Percentiles rank a stretch among this genome's conserved stretches.
Evolutionary conservation across 2,797 vertebrate species (phyloP).

Genomic region (Podargus strigoides): DNA sequence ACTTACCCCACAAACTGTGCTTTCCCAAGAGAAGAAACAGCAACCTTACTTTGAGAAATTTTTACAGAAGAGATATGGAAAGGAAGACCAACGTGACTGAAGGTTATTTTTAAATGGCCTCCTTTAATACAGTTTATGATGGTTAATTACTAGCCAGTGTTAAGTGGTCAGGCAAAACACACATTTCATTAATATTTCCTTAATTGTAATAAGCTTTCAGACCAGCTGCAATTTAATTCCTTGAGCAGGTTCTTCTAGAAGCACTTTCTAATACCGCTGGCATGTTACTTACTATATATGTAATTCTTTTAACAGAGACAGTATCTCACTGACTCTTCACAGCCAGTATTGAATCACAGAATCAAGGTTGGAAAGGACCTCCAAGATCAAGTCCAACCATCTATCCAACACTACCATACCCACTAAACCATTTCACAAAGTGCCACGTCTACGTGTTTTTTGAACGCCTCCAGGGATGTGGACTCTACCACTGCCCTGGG

Average conservation of each 20-base stretch:
- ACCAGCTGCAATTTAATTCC: neutral
- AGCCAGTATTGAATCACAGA: neutral
- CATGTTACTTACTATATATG: fast-evolving
- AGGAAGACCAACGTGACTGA: neutral
- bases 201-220: neutral
- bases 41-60: neutral
- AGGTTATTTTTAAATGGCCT: neutral
- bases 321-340: neutral
- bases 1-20: neutral
- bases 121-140: neutral
- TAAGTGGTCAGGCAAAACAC: neutral
- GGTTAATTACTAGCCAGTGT: neutral
- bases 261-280: neutral
- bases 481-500: too few relatives aligned
- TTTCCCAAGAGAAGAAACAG: neutral
- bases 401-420: too few relatives aligned
- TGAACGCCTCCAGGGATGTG: too few relatives aligned
- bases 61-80: neutral
- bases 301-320: neutral
- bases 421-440: too few relatives aligned
- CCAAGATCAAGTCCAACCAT: too few relatives aligned
- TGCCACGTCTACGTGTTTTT: too few relatives aligned
- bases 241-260: neutral
- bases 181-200: neutral
- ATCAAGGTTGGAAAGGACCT: too few relatives aligned